Conservation (phyloP, 2,888 invertebrate genomes). For the Minunthozetes semirufus region DNA sequence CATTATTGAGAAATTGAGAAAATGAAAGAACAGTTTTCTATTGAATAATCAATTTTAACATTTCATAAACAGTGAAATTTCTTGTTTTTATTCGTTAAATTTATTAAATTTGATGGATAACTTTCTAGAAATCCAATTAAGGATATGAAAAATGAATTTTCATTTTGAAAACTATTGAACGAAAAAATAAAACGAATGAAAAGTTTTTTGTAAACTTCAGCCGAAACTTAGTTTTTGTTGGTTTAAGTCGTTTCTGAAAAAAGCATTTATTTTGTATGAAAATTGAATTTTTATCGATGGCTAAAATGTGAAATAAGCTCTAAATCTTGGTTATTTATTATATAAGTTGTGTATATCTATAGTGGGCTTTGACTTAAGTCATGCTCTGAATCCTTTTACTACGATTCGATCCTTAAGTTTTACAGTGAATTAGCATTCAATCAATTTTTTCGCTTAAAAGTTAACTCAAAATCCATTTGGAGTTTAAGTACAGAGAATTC, state of each 20-base stretch:
- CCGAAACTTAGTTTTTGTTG: too few species aligned
- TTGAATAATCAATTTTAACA: too few species aligned
- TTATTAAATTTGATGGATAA: neutral
- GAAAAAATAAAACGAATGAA: neutral
- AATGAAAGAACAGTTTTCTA: too few species aligned
- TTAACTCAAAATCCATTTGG: too few species aligned
- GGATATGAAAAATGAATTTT: neutral
- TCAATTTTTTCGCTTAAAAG: neutral
- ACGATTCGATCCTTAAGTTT: too few species aligned
- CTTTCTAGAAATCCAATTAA: neutral
- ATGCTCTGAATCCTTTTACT: constrained; percentile 1
- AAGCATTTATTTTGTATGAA: neutral
- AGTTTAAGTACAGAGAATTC: too few species aligned
- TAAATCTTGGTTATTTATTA: neutral
- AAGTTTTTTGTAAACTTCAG: neutral
- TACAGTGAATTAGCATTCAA: neutral
- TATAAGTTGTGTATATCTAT: neutral
- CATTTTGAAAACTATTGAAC: neutral
- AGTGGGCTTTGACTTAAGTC: neutral
- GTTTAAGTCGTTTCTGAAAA: too few species aligned
- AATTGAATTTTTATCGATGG: neutral
- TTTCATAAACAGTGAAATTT: too few species aligned
- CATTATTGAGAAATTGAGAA: too few species aligned
- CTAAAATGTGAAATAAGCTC: neutral
- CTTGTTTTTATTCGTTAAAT: too few species aligned